A percentile compares a stretch with the other conserved stretches of the same genome.
These are phyloP conservation scores for Sepioteuthis lessoniana DNA, from an alignment of 2,888 invertebrate species.

Conservation along the genomic window DNA sequence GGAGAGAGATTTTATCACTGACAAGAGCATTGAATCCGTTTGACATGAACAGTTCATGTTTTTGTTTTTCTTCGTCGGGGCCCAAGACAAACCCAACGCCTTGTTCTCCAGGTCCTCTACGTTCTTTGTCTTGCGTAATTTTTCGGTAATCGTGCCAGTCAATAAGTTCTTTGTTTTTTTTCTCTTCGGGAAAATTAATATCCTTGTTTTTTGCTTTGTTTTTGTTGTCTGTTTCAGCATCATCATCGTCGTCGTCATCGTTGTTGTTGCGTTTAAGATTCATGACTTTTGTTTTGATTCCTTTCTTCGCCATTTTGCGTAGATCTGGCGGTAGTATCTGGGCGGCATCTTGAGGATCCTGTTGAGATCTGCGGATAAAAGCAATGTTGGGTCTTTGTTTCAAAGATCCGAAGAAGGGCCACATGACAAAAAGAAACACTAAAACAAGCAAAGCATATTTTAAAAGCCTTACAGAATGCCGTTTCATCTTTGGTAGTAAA, in stretches of 20 bases:
- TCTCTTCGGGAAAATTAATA: background rate
- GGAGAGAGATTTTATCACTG: background rate
- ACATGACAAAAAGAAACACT: slow-evolving; percentile 62
- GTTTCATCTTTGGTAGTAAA: slow-evolving; percentile 61
- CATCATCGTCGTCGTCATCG: background rate
- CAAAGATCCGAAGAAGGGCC: slow-evolving; percentile 60
- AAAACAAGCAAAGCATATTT: slow-evolving; percentile 67
- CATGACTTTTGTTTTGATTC: background rate
- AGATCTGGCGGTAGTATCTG: background rate
- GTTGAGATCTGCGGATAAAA: background rate
- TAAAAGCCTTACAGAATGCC: slow-evolving; percentile 69
- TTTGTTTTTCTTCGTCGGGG: background rate
- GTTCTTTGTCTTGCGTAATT: background rate
- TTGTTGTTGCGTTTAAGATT: too few relatives aligned
- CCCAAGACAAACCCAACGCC: background rate
- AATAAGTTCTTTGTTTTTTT: background rate
- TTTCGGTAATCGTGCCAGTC: background rate
- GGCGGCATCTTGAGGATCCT: background rate
- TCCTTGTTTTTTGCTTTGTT: background rate
- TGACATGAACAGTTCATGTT: background rate
- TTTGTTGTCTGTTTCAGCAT: background rate
- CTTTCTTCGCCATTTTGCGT: background rate
- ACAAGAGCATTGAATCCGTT: background rate
- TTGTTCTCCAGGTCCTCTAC: background rate
- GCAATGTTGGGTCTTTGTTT: background rate